Evolutionary conservation across 2,888 invertebrate species (phyloP).

Genomic region (Yponomeuta cagnagella): DNA sequence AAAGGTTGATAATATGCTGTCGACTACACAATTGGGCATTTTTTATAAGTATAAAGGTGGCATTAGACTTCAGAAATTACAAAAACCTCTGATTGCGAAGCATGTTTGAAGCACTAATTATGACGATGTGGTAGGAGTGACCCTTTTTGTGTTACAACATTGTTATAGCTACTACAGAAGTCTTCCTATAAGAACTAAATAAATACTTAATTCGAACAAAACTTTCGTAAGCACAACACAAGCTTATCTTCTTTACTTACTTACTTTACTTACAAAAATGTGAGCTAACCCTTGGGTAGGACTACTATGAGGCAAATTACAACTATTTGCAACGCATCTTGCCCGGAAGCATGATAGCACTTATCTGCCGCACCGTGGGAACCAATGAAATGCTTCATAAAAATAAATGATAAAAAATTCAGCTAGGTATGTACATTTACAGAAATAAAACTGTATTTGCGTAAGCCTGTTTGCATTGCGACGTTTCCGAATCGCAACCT

Average conservation of each 20-base stretch:
- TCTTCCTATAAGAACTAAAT: too few relatives aligned
- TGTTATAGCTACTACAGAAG: not conserved
- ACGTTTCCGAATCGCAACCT: not conserved
- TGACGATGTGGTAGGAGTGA: too few relatives aligned
- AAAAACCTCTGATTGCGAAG: too few relatives aligned
- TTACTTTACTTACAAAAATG: too few relatives aligned
- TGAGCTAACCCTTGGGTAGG: not conserved
- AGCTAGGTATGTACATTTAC: not conserved
- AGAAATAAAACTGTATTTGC: not conserved
- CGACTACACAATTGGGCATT: too few relatives aligned
- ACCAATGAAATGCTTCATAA: slow-evolving; percentile 5
- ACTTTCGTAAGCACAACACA: too few relatives aligned
- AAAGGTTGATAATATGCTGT: too few relatives aligned
- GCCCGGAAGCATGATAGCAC: slow-evolving; percentile 14
- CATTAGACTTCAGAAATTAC: too few relatives aligned
- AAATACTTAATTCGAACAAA: too few relatives aligned
- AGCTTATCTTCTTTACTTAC: too few relatives aligned
- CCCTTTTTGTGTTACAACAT: not conserved
- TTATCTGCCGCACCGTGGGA: slow-evolving; percentile 12
- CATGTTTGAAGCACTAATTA: too few relatives aligned
- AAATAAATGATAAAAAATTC: not conserved
- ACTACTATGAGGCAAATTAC: not conserved
- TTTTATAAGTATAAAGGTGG: too few relatives aligned
- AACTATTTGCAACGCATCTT: not conserved
- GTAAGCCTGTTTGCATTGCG: not conserved